Evolutionary conservation across 2,113 vertebrate genomes (phyloP).

Genomic region (Prunella fulvescens): DNA sequence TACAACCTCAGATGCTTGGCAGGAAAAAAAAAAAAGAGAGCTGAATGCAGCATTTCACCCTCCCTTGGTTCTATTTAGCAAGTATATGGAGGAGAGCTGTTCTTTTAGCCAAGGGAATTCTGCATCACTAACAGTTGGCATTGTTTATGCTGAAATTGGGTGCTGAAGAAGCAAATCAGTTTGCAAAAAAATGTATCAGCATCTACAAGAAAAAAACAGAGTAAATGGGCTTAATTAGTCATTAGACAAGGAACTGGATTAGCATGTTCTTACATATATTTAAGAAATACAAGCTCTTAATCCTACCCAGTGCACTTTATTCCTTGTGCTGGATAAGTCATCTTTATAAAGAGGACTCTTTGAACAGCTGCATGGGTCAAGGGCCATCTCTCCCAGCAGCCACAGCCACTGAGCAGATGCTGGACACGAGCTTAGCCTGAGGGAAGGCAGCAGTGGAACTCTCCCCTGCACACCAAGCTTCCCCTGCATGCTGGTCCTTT

Average conservation of each 20-base stretch:
- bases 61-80: not conserved
- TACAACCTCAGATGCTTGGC: not conserved
- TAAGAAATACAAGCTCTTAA: slow-evolving; percentile 4
- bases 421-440: not conserved
- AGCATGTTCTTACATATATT: not conserved
- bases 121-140: slow-evolving; percentile 3
- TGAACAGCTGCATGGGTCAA: not conserved
- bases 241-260: slow-evolving; percentile 24
- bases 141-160: slow-evolving; percentile 4
- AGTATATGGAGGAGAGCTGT: not conserved
- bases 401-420: not conserved
- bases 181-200: not conserved
- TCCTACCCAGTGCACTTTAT: not conserved
- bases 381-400: not conserved
- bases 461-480: not conserved
- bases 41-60: not conserved
- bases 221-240: slow-evolving; percentile 44
- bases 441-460: not conserved
- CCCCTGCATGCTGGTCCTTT: rapidly evolving
- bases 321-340: not conserved
- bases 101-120: slow-evolving; percentile 11
- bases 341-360: not conserved
- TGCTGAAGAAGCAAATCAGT: slow-evolving; percentile 35
- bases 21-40: not conserved
- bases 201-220: slow-evolving; percentile 5